A percentile compares a stretch with the other conserved stretches of the same genome.
phyloP scores from a whole-genome alignment of 2,113 vertebrate species.

The Ailurus styani region DNA sequence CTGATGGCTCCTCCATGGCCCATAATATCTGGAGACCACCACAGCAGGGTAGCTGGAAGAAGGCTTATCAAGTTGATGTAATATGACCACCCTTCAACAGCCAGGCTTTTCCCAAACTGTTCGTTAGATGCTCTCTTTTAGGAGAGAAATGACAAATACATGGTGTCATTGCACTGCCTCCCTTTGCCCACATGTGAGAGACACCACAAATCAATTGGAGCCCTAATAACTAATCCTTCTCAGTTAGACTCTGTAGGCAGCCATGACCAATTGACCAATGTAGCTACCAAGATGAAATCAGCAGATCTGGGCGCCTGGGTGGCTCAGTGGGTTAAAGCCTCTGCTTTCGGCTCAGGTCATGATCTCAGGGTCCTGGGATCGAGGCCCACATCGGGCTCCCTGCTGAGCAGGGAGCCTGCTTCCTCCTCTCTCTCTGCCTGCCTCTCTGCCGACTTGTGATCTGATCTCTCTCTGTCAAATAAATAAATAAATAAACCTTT shows the following conservation, averaged over 20 bases:
- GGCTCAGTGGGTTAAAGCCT: too few species aligned
- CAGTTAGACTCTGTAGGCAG: background rate
- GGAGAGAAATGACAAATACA: background rate
- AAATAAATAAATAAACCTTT: too few species aligned
- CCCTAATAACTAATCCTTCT: background rate
- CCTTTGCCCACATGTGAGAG: background rate
- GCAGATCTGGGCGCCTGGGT: too few species aligned
- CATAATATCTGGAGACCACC: background rate
- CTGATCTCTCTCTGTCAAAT: too few species aligned
- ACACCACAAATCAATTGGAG: background rate
- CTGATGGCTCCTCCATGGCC: background rate
- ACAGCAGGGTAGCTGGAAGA: background rate
- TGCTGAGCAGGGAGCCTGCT: too few species aligned
- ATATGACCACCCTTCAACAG: background rate
- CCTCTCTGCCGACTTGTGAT: too few species aligned
- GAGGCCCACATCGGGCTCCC: too few species aligned
- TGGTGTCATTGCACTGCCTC: background rate
- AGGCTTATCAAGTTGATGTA: background rate
- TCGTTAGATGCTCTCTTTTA: background rate
- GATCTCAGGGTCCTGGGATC: too few species aligned
- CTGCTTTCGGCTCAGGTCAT: too few species aligned
- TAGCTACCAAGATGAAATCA: background rate
- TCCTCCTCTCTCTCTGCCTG: too few species aligned
- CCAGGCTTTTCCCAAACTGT: background rate
- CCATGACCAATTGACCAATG: background rate